Base-by-base conservation (phyloP, 2,797 vertebrate species). In the Helicolenus hilgendorfi region DNA sequence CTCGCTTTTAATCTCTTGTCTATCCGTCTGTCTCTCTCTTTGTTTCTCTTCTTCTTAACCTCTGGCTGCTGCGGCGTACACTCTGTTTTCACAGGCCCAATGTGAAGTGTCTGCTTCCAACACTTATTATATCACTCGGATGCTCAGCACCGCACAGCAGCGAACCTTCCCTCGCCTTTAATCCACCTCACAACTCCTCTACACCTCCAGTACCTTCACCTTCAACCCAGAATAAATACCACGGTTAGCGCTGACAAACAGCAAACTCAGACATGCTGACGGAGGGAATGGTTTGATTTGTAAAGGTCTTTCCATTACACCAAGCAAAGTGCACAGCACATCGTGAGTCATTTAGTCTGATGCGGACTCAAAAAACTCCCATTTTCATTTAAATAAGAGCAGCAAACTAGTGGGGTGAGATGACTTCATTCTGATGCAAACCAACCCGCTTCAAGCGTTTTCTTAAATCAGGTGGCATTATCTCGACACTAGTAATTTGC, bases 71-170 rank as follows among this genome's bases (percentile, higher is more conserved):
- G 77, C 84, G 36, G 59, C 38, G 6, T 33, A 15, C n/a, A 11
- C 80, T 53, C 72, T 62, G 35, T 81, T 84, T 84, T 79, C 49
- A 74, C 91, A 80, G 88, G 35, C 74, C 62, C 63, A 79, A 68
- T 82, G 83, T 92, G 92, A 89, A 93, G 86, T 86, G 80, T 85
- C 72, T 82, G 75, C 71, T 81, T 92, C 86, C 70, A 90, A 68
- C 83, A 76, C 89, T 88, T 92, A 83, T 92, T 91, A 85, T 88
- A 84, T 84, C 72, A 86, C 75, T 87, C 77, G 85, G 87, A 92
- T 91, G 79, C 90, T 89, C 91, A 77, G 53, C 72, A 72, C 79
- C 77, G 81, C 92, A 88, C 81, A 38, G 79, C 82, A 68, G 83
- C 79, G 82, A 79, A 92, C 73, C 71, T 76, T 70, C 59, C 62